Evolutionary conservation across 1,140 invertebrate species (phyloP), one percentile per base, ranked within the genome.

Genomic region (Trichonephila clavata): DNA sequence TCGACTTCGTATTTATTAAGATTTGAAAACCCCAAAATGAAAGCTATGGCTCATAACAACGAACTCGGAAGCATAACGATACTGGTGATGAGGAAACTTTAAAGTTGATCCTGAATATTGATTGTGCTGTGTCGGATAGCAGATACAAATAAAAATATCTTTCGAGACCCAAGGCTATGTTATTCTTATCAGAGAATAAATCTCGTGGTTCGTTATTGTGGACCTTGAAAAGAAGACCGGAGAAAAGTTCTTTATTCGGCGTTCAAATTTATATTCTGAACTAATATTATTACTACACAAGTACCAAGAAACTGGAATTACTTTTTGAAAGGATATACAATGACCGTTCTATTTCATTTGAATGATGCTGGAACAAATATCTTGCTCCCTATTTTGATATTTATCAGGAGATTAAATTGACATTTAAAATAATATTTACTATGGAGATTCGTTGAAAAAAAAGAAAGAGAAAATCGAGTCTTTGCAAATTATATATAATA

Each of bases 161-260:
- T 68, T 14, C 8, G 24, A 68, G 65, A 68, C 24, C 10, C 24
- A 68, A 21, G 24, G 24, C 24, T 27, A 27, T 68, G 65, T 68
- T 68, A 68, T 68, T 68, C 24, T 24, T 27, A n/a, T 68, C 65
- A 68, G 8, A 6, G 65, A 20, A 14, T 68, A 68, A 68, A 68
- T 68, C 65, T 24, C 10, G n/a, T 68, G 65, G 65, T 68, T 68
- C n/a, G n/a, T 68, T 68, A 68, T 68, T 68, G n/a, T 21, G 65
- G 10, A 68, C n/a, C 65, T 68, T 24, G 65, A 68, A 68, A 68
- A 27, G 65, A 68, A 68, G 65, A 24, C 24, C 8, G 50, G 50
- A 24, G 8, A 68, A 68, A 68, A 24, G 10, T 24, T 14, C 24
- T 68, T 24, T 68, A 21, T 24, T 10, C 65, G 8, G 10, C 65